Evolutionary conservation across 2,888 invertebrate genomes (phyloP).

Genomic region (Lithophane ornitopus): DNA sequence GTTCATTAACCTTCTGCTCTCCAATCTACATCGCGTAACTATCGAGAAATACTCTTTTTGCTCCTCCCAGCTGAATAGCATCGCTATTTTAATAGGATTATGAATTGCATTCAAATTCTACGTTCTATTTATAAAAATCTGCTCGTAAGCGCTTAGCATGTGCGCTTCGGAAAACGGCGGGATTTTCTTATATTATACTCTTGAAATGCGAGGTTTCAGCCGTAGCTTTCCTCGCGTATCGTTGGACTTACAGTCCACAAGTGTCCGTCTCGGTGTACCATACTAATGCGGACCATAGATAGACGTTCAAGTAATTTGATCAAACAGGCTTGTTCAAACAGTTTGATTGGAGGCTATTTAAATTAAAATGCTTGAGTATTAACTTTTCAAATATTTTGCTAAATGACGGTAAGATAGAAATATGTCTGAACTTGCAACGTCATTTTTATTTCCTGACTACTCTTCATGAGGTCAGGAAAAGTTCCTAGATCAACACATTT

Average conservation of each 20-base stretch:
- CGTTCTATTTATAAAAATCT: slow-evolving; percentile 42
- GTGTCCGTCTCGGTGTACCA: neutral
- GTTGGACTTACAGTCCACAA: neutral
- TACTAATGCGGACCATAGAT: no score
- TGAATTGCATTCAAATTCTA: slow-evolving; percentile 52
- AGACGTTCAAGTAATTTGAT: no score
- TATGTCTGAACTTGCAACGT: no score
- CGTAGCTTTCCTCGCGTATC: neutral
- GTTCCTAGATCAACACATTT: no score
- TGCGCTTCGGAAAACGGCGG: slow-evolving; percentile 6
- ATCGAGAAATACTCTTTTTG: slow-evolving; percentile 21
- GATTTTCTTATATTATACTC: neutral
- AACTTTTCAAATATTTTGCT: no score
- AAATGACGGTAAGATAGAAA: no score
- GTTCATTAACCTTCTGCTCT: slow-evolving; percentile 8
- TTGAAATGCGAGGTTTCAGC: neutral
- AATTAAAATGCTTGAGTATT: no score
- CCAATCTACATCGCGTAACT: neutral
- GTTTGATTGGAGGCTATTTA: no score
- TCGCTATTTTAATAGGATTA: slow-evolving; percentile 47
- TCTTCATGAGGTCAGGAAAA: no score
- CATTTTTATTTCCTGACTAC: no score
- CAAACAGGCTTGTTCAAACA: no score
- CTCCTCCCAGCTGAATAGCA: slow-evolving; percentile 46
- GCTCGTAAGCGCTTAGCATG: slow-evolving; percentile 30